phyloP scores from a whole-genome alignment of 2,797 vertebrate species.

The Sylvia borin region DNA sequence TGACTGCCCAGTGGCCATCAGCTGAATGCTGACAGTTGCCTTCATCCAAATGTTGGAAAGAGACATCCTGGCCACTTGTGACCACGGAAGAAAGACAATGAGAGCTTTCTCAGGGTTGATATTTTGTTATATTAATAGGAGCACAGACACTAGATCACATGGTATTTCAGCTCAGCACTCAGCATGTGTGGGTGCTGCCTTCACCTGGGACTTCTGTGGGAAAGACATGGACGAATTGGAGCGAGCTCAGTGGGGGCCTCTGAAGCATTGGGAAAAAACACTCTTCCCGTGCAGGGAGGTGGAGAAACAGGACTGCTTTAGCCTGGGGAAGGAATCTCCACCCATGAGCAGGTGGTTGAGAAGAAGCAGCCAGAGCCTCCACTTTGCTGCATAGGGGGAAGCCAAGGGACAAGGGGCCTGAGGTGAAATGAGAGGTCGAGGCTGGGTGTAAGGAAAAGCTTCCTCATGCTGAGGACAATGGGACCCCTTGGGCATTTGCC shows the following conservation, averaged over 20 bases:
- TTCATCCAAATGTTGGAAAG: background rate
- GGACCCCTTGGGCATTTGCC: background rate
- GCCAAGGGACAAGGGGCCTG: rapidly evolving
- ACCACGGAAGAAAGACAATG: background rate
- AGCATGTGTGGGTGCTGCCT: rapidly evolving
- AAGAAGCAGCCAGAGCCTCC: background rate
- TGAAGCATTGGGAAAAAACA: rapidly evolving
- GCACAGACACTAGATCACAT: rapidly evolving
- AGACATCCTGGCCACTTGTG: rapidly evolving
- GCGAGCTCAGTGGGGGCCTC: rapidly evolving
- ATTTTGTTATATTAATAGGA: background rate
- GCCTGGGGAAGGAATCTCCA: background rate
- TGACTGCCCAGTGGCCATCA: rapidly evolving
- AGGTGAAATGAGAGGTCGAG: background rate
- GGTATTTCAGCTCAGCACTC: background rate
- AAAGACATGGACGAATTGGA: background rate
- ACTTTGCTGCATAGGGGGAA: rapidly evolving
- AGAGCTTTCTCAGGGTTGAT: background rate
- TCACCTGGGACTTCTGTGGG: rapidly evolving
- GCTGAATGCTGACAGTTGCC: background rate
- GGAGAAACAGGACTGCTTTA: background rate
- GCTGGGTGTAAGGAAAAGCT: background rate
- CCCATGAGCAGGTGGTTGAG: rapidly evolving
- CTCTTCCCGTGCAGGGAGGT: rapidly evolving
- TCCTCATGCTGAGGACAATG: background rate